A percentile compares a stretch with the other conserved stretches of the same genome.
phyloP scores from a whole-genome alignment of 1,140 invertebrate species.

The Heterodera carotae region DNA sequence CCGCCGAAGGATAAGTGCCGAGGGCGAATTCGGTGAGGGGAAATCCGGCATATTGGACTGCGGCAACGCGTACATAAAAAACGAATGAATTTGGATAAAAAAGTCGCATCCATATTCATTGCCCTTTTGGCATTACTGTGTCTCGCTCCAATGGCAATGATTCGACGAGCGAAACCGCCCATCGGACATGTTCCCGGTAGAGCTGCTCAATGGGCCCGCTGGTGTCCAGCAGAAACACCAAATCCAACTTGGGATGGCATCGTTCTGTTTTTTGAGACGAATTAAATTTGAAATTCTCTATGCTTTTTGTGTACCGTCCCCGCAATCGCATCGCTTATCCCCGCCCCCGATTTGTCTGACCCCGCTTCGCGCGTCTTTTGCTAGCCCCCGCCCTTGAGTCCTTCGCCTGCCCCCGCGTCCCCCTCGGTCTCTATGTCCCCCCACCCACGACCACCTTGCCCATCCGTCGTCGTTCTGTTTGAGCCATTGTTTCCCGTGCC shows the following conservation, averaged over 20 bases:
- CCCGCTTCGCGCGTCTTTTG: too few species aligned
- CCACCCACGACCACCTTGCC: not conserved
- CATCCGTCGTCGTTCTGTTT: not conserved
- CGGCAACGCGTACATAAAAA: conserved; percentile 51
- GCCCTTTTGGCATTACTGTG: conserved; percentile 45
- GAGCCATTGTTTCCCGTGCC: not conserved
- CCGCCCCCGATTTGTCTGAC: too few species aligned
- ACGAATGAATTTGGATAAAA: conserved; percentile 3
- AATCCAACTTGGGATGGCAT: conserved; percentile 57
- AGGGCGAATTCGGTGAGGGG: conserved; percentile 59
- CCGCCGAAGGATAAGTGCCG: conserved; percentile 54
- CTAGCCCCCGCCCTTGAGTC: too few species aligned
- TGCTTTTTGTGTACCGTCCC: too few species aligned
- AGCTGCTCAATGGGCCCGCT: conserved; percentile 55
- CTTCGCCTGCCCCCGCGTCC: too few species aligned
- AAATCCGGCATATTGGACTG: conserved; percentile 61
- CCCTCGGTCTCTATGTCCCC: too few species aligned
- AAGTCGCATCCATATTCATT: too few species aligned
- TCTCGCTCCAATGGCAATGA: conserved; percentile 53
- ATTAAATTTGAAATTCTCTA: too few species aligned
- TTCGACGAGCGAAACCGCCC: conserved; percentile 58
- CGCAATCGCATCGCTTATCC: too few species aligned
- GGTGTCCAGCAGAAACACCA: conserved; percentile 61
- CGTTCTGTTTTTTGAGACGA: conserved; percentile 4
- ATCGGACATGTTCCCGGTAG: conserved; percentile 58